A percentile compares a stretch with the other conserved stretches of the same genome.
Conservation (phyloP, 2,113 vertebrate species). For the Neomonachus schauinslandi region DNA sequence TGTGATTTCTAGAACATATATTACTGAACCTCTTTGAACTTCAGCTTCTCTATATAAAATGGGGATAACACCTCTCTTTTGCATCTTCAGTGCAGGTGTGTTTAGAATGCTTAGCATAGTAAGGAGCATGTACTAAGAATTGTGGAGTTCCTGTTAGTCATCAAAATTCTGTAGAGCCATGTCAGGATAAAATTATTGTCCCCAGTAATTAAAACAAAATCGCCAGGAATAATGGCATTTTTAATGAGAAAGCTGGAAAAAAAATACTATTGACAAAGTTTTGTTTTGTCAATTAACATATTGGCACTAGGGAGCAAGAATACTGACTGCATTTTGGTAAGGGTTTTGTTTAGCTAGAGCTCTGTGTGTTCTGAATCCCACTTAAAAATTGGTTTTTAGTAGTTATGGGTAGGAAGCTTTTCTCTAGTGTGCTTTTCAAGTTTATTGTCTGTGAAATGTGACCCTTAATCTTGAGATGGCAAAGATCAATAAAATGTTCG, state of each 20-base stretch:
- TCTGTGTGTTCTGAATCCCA: not conserved
- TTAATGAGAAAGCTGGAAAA: not conserved
- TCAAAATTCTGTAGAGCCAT: not conserved
- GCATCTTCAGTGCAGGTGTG: not conserved
- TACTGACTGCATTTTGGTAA: constrained; percentile 27
- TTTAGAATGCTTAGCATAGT: not conserved
- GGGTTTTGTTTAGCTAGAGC: constrained; percentile 7
- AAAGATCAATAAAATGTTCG: not conserved
- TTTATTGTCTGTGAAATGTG: not conserved
- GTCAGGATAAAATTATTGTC: not conserved
- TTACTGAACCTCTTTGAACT: not conserved
- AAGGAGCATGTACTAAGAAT: not conserved
- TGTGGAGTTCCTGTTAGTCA: not conserved
- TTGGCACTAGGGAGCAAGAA: not conserved
- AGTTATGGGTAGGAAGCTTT: not conserved
- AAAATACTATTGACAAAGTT: not conserved
- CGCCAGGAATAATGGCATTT: not conserved
- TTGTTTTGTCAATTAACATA: not conserved
- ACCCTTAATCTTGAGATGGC: not conserved
- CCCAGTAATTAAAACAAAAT: not conserved
- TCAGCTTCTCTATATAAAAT: not conserved
- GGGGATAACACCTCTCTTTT: not conserved
- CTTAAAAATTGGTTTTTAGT: constrained; percentile 1
- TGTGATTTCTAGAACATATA: not conserved
- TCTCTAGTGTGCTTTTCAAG: constrained; percentile 9